Percentiles rank a stretch among this genome's conserved stretches.
Conservation (phyloP, 2,888 invertebrate genomes). For the Metellina segmentata region DNA sequence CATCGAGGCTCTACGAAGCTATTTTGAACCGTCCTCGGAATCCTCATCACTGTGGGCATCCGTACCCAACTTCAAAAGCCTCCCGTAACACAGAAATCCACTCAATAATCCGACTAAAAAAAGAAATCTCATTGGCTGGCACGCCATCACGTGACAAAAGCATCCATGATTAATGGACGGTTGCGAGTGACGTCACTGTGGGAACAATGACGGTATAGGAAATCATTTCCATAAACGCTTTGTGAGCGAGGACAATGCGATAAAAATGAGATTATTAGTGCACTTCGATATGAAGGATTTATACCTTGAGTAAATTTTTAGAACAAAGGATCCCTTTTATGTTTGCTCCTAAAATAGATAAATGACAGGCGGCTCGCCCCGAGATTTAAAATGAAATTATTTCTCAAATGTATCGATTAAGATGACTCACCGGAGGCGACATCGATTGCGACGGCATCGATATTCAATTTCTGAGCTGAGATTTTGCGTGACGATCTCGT, state of each 20-base stretch:
- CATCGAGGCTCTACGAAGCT: constrained; percentile 37
- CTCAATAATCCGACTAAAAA: constrained; percentile 68
- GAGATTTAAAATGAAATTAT: constrained; percentile 60
- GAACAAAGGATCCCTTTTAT: constrained; percentile 63
- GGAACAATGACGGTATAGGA: constrained; percentile 68
- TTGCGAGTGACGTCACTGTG: constrained; percentile 51
- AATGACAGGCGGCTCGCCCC: constrained; percentile 47
- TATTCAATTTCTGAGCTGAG: constrained; percentile 56
- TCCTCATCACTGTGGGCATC: constrained; percentile 49
- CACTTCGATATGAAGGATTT: constrained; percentile 69
- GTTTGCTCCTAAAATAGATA: constrained; percentile 51
- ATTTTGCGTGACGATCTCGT: constrained; percentile 39
- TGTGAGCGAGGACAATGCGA: constrained; percentile 58
- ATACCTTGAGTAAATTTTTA: constrained; percentile 66
- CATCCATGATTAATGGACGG: constrained; percentile 69
- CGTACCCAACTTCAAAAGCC: constrained; percentile 63
- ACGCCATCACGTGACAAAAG: constrained; percentile 68
- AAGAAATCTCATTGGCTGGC: constrained; percentile 59
- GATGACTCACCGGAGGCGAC: constrained; percentile 52
- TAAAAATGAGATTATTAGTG: constrained; percentile 68
- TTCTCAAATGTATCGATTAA: constrained; percentile 59
- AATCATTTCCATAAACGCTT: constrained; percentile 73
- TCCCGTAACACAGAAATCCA: constrained; percentile 71
- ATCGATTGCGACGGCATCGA: constrained; percentile 48
- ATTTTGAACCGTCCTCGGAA: constrained; percentile 36